Conservation (phyloP, 2,113 vertebrate genomes). For the Ploceus nigricollis region DNA sequence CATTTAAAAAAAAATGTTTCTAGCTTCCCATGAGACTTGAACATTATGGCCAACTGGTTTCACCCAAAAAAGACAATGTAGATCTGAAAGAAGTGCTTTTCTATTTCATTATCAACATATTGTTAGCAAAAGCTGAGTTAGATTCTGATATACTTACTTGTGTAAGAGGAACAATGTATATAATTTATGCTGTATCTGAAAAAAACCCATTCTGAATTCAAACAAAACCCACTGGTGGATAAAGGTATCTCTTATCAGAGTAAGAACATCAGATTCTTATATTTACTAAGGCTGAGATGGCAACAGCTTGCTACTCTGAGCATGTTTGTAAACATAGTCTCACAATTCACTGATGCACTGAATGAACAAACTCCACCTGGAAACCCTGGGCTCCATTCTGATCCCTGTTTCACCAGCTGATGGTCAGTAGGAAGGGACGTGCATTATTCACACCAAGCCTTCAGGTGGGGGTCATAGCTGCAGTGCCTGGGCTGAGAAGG, state of each 20-base stretch:
- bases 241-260: background rate
- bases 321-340: background rate
- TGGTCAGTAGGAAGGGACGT: background rate
- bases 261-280: background rate
- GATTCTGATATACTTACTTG: background rate
- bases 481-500: background rate
- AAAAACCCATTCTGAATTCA: background rate
- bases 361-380: background rate
- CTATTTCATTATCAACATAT: background rate
- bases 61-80: background rate
- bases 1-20: background rate
- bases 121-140: background rate
- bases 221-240: rapidly evolving
- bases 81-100: background rate
- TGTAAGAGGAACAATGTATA: background rate
- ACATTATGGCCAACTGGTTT: background rate
- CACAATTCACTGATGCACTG: background rate
- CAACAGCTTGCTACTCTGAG: background rate
- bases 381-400: background rate
- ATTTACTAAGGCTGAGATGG: background rate
- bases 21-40: background rate
- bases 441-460: background rate
- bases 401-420: background rate
- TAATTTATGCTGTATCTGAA: background rate
- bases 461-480: background rate